Percentiles rank a stretch among this genome's conserved stretches.
phyloP scores from a whole-genome alignment of 2,113 vertebrate genomes.

The Gambusia affinis region DNA sequence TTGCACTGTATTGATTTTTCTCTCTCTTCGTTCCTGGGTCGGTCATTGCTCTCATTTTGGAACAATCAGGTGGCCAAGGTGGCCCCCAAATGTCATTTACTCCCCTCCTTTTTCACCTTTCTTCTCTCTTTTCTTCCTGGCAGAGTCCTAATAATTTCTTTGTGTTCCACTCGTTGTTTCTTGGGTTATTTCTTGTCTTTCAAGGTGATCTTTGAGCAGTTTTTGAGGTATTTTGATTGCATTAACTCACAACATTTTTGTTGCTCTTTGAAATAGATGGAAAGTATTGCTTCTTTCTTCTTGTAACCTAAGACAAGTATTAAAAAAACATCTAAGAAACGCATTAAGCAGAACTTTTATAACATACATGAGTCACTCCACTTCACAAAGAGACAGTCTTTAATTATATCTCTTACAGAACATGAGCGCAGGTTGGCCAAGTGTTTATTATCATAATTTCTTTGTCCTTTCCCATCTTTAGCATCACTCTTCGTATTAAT shows the following conservation, averaged over 20 bases:
- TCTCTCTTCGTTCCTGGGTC: conserved; percentile 51
- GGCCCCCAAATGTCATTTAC: conserved; percentile 69
- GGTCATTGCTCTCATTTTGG: conserved; percentile 75
- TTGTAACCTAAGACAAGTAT: neutral
- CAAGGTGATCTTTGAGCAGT: conserved; percentile 52
- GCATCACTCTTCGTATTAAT: conserved; percentile 36
- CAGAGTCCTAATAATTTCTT: conserved; percentile 29
- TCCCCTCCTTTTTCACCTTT: conserved; percentile 25
- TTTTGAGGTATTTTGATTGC: conserved; percentile 30
- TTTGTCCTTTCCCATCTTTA: conserved; percentile 60
- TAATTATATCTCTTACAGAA: conserved; percentile 43
- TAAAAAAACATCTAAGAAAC: neutral
- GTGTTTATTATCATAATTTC: conserved; percentile 55
- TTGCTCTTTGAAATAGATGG: neutral
- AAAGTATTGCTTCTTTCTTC: neutral
- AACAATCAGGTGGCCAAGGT: conserved; percentile 78
- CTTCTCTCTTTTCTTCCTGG: conserved; percentile 6
- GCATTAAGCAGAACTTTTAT: conserved; percentile 34
- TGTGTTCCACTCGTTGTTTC: conserved; percentile 21
- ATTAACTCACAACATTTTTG: conserved; percentile 1
- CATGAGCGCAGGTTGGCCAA: conserved; percentile 6
- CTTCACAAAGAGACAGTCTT: conserved; percentile 20
- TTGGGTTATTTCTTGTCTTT: conserved; percentile 12
- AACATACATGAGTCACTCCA: conserved; percentile 17
- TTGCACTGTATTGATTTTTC: conserved; percentile 82